Base-by-base conservation (phyloP, 2,888 invertebrate genomes). In the Hydriomena furcata region DNA sequence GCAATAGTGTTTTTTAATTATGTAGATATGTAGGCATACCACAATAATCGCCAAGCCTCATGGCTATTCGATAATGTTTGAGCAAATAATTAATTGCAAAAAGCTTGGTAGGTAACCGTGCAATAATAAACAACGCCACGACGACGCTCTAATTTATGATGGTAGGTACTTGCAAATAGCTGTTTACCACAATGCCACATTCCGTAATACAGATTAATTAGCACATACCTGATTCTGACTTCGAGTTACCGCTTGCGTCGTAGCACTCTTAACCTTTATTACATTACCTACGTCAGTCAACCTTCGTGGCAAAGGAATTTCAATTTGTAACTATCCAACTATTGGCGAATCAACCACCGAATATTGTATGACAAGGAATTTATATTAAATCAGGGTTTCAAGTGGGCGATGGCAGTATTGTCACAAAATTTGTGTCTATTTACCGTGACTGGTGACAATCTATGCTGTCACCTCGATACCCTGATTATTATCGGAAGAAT, bases 301-400 rank as follows among this genome's bases (percentile, higher is more conserved):
- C 36, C 41, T 42, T 44, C 36, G n/a, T 47, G 38, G 4, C 23
- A 25, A 31, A 47, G 52, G 52, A 47, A 52, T 52, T 52, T 43
- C 47, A 47, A 47, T 52, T 47, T 52, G 37, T n/a, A n/a, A n/a
- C n/a, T 42, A 46, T 7, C 35, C 28, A 40, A 40, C 11, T 47
- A 52, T 46, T 38, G 32, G 51, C 23, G 20, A 38, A 32, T 43
- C 40, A 41, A 31, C 36, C 32, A 11, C 35, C 36, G 31, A 46
- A 46, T 46, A 52, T 49, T 36, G 20, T 32, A 36, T 42, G 37
- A 38, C 37, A 37, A 30, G 42, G 44, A 42, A 45, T 54, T 54
- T 50, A 38, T 45, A 54, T 54, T 53, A 28, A 27, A 35, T 45
- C 31, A n/a, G n/a, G n/a, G n/a, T n/a, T n/a, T n/a, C n/a, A n/a